Percentiles rank a stretch among this genome's conserved stretches.
phyloP scores from a whole-genome alignment of 2,797 vertebrate species.

The Sparus aurata region DNA sequence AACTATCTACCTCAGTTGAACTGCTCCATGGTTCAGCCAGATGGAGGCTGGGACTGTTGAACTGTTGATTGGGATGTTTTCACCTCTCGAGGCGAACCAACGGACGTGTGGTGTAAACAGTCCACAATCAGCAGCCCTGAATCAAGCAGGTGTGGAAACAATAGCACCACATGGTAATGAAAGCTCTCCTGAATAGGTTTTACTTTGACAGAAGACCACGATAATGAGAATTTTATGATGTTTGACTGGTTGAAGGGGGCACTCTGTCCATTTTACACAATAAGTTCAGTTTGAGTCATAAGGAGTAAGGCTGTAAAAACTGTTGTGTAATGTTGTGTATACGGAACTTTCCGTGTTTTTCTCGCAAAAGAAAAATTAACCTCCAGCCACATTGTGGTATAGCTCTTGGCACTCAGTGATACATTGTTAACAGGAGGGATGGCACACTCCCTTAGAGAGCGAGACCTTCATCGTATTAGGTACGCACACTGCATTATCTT shows the following conservation, averaged over 20 bases:
- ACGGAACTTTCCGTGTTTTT: not conserved
- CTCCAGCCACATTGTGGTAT: too few species aligned
- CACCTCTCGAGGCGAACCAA: slow-evolving; percentile 12
- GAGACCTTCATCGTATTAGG: too few species aligned
- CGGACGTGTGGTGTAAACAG: slow-evolving; percentile 1
- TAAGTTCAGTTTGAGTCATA: not conserved
- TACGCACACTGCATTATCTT: too few species aligned
- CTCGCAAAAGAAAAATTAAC: not conserved
- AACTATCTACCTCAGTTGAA: slow-evolving; percentile 39
- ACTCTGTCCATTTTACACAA: not conserved
- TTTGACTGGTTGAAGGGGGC: not conserved
- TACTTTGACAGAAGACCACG: slow-evolving; percentile 30
- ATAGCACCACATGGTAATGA: slow-evolving; percentile 16
- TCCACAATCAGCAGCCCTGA: slow-evolving; percentile 1
- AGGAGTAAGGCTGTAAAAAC: not conserved
- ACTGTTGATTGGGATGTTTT: slow-evolving; percentile 19
- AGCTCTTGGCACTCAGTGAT: too few species aligned
- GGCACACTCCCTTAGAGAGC: too few species aligned
- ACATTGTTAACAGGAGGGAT: too few species aligned
- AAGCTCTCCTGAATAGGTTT: slow-evolving; percentile 3
- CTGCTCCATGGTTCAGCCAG: slow-evolving; percentile 28
- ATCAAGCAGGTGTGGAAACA: slow-evolving; percentile 10
- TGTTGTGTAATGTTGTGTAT: not conserved
- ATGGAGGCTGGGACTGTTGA: slow-evolving; percentile 25
- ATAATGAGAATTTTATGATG: slow-evolving; percentile 37